A percentile compares a stretch with the other conserved stretches of the same genome.
Conservation (phyloP, 2,888 invertebrate genomes). For the Eulithis testata region DNA sequence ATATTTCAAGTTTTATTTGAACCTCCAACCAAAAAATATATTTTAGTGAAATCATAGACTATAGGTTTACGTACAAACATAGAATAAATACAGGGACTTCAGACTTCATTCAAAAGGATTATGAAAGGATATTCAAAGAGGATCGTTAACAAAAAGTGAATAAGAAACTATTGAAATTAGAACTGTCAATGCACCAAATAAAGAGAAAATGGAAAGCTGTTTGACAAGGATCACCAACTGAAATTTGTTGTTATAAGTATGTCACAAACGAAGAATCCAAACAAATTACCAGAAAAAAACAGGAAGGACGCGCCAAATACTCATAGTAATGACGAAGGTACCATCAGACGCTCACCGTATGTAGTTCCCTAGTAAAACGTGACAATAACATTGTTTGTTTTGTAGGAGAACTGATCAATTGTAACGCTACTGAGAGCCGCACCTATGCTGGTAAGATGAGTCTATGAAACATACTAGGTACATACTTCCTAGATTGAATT, state of each 20-base stretch:
- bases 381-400: constrained; percentile 42
- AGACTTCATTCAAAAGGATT: no score
- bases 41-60: constrained; percentile 6
- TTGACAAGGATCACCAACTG: constrained; percentile 77
- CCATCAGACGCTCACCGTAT: constrained; percentile 3
- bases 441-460: constrained; percentile 67
- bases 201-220: constrained; percentile 74
- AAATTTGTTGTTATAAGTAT: constrained; percentile 82
- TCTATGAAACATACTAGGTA: not conserved
- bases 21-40: not conserved
- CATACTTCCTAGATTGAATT: not conserved
- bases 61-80: no score
- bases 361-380: not conserved
- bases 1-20: constrained; percentile 51
- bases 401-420: constrained; percentile 64
- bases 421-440: constrained; percentile 63
- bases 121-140: no score
- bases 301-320: constrained; percentile 59
- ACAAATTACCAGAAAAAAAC: constrained; percentile 73
- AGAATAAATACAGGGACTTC: no score
- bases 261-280: constrained; percentile 77
- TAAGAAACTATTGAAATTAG: constrained; percentile 63
- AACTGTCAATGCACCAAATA: constrained; percentile 64
- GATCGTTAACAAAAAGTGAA: constrained; percentile 10
- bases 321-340: constrained; percentile 68